phyloP scores from a whole-genome alignment of 2,113 vertebrate genomes.

The Muntiacus reevesi region DNA sequence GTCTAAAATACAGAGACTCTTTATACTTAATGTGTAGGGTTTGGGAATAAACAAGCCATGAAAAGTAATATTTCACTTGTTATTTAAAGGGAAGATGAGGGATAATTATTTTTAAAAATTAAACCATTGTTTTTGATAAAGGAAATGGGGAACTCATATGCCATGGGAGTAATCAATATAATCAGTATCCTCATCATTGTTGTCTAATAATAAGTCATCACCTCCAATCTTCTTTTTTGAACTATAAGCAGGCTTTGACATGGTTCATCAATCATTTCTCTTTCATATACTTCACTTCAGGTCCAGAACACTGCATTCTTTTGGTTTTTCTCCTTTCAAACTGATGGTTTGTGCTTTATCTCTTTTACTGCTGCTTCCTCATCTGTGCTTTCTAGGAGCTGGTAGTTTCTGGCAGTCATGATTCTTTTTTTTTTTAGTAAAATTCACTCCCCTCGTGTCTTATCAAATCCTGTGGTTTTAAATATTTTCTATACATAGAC shows the following conservation, averaged over 20 bases:
- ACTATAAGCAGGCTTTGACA: neutral
- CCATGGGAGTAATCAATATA: neutral
- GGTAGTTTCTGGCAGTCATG: neutral
- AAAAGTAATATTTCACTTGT: neutral
- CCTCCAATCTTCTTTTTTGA: neutral
- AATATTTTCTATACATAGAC: neutral
- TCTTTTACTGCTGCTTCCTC: neutral
- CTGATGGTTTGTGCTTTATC: neutral
- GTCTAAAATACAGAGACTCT: neutral
- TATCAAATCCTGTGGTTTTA: neutral
- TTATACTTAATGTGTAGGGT: neutral
- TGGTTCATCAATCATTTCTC: neutral
- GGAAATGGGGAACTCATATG: neutral
- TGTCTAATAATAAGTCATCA: neutral
- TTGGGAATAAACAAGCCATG: neutral
- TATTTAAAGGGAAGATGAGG: neutral
- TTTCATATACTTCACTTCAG: neutral
- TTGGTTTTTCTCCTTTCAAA: neutral
- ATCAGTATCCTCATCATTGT: neutral
- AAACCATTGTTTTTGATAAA: neutral
- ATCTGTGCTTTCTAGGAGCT: neutral
- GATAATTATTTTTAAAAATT: neutral
- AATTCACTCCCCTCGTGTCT: neutral
- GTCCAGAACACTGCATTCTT: neutral
- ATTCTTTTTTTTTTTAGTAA: neutral